These are phyloP conservation scores for Tetragnatha montana DNA, from an alignment of 2,888 invertebrate genomes.

Conservation along the genomic window DNA sequence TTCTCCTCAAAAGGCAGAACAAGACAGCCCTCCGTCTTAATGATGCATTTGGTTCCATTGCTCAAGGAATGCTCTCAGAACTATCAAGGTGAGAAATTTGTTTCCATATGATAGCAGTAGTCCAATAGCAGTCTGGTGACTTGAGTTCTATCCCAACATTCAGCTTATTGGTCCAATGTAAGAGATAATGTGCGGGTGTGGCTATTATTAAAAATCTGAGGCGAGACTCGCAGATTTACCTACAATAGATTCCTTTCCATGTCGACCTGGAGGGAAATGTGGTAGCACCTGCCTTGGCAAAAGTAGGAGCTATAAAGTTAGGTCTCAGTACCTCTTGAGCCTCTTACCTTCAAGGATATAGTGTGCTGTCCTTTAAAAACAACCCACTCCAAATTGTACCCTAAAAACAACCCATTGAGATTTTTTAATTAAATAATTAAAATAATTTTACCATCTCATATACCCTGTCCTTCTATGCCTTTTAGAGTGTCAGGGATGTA, in stretches of 20 bases:
- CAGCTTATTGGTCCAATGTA: background rate
- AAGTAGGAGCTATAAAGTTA: background rate
- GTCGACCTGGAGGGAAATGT: conserved; percentile 15
- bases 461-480: no score
- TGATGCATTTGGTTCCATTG: conserved; percentile 86
- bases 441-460: no score
- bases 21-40: conserved; percentile 83
- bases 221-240: background rate
- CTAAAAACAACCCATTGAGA: no score
- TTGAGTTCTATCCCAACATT: no score
- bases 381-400: no score
- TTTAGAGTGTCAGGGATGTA: no score
- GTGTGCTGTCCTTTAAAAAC: no score
- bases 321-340: background rate
- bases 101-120: conserved; percentile 48
- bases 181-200: background rate
- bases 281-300: conserved; percentile 2
- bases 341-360: background rate
- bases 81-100: conserved; percentile 78
- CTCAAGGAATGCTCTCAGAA: conserved; percentile 85
- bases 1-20: conserved; percentile 82
- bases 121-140: background rate
- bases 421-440: no score
- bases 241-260: conserved; percentile 1
- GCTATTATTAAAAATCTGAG: background rate